Evolutionary conservation across 2,797 vertebrate species (phyloP).

Genomic region (Argentina silus): DNA sequence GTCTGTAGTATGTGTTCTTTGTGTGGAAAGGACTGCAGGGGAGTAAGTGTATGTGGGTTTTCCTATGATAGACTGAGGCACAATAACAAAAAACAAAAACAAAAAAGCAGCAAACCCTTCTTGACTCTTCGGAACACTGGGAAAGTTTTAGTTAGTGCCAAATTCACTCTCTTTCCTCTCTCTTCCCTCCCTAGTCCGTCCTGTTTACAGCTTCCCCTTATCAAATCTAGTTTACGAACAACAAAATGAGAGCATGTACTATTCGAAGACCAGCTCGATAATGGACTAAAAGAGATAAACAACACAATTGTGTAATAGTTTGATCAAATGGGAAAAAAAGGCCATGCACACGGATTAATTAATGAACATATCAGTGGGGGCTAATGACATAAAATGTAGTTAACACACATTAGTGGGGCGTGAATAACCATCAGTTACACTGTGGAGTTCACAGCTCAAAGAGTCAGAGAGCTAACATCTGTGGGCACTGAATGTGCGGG

Average conservation of each 20-base stretch:
- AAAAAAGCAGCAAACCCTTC: not conserved
- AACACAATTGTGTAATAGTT: not conserved
- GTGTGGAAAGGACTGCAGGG: conserved; percentile 5
- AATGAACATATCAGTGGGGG: conserved; percentile 1
- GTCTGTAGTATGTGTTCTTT: not conserved
- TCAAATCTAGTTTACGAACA: not conserved
- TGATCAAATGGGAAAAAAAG: not conserved
- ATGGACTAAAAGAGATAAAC: too few species aligned
- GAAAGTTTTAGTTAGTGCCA: not conserved
- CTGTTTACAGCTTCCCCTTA: not conserved
- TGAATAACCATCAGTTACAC: conserved; percentile 4
- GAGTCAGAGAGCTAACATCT: conserved; percentile 7
- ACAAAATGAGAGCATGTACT: not conserved
- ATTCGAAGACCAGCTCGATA: too few species aligned
- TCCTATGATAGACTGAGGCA: not conserved
- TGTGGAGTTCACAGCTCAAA: conserved; percentile 4
- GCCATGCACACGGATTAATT: not conserved
- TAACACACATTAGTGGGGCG: not conserved
- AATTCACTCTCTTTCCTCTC: not conserved
- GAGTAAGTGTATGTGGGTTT: not conserved
- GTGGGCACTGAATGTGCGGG: not conserved
- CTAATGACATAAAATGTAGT: not conserved
- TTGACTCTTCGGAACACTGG: not conserved
- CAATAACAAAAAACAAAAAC: not conserved
- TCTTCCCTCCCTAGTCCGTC: not conserved